These are phyloP conservation scores for Otolemur garnettii DNA, from an alignment of 2,113 vertebrate species.

Conservation along the genomic window DNA sequence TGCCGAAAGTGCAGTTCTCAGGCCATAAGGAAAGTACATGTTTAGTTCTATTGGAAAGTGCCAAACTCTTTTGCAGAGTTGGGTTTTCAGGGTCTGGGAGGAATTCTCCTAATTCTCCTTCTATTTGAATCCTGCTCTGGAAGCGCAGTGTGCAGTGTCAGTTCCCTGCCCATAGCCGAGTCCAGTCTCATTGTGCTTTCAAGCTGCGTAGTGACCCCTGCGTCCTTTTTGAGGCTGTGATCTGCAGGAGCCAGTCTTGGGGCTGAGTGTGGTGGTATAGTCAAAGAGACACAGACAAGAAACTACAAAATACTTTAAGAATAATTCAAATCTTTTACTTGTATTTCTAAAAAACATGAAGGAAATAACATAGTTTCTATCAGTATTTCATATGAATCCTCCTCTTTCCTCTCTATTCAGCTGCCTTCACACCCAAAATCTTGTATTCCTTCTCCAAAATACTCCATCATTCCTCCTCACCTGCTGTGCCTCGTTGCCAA, in stretches of 20 bases:
- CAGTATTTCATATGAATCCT: not conserved
- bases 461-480: not conserved
- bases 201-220: not conserved
- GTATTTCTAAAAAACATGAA: not conserved
- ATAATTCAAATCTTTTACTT: not conserved
- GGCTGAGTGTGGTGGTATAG: not conserved
- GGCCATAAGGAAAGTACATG: not conserved
- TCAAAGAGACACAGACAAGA: not conserved
- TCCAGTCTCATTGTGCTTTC: not conserved
- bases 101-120: not conserved
- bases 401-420: not conserved
- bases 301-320: not conserved
- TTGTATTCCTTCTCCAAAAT: not conserved
- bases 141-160: not conserved
- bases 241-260: not conserved
- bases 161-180: not conserved
- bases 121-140: not conserved
- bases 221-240: not conserved
- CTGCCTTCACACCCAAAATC: not conserved
- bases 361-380: not conserved
- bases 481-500: not conserved
- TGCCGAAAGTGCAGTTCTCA: not conserved
- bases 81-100: not conserved
- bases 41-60: not conserved
- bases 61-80: not conserved